Percentiles rank a stretch among this genome's conserved stretches.
These are phyloP conservation scores for Procambarus clarkii DNA, from an alignment of 1,140 invertebrate species.

Conservation along the genomic window DNA sequence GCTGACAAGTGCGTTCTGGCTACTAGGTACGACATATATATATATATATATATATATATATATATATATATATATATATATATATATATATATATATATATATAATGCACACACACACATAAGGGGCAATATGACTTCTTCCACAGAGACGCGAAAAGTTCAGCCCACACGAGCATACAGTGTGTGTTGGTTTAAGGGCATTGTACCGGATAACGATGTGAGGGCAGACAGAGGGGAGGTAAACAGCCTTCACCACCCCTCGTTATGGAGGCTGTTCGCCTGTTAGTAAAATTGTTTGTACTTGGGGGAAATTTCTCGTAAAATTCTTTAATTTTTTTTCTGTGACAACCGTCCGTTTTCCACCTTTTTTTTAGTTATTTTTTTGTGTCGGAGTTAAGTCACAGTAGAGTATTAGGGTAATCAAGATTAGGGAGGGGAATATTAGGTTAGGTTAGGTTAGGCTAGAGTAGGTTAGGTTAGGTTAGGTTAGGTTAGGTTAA, in stretches of 20 bases:
- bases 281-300: background rate
- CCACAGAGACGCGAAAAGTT: background rate
- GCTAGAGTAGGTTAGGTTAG: no score
- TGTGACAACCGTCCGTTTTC: background rate
- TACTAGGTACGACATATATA: no score
- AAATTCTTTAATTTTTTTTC: background rate
- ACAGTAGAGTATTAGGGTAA: no score
- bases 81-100: no score
- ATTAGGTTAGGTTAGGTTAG: no score
- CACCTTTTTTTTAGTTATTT: background rate
- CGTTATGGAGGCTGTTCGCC: background rate
- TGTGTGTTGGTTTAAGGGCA: slow-evolving; percentile 7
- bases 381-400: no score
- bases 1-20: no score
- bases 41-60: no score
- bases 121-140: background rate
- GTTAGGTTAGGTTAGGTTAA: no score
- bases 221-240: background rate
- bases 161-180: background rate
- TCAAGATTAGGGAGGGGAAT: no score
- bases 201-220: background rate
- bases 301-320: background rate
- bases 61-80: no score
- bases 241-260: background rate
- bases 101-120: no score